Conservation (phyloP, 2,113 vertebrate species). For the Microtus montanus region DNA sequence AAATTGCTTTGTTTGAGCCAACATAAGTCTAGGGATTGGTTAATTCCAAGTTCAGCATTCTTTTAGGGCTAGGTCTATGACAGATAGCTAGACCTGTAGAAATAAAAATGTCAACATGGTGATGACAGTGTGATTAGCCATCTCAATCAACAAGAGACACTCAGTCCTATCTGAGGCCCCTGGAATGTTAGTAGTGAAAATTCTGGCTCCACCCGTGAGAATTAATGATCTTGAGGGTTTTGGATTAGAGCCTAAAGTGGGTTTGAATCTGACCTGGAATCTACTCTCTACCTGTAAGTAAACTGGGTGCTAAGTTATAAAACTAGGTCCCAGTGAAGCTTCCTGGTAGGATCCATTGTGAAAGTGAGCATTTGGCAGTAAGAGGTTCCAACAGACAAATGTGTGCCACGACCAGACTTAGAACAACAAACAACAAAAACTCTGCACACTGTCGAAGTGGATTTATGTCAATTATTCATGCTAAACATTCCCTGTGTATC, state of each 20-base stretch:
- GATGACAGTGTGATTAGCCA: slow-evolving; percentile 60
- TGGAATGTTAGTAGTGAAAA: slow-evolving; percentile 40
- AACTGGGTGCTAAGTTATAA: slow-evolving; percentile 12
- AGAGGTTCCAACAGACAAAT: slow-evolving; percentile 42
- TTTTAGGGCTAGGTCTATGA: slow-evolving; percentile 35
- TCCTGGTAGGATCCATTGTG: background rate
- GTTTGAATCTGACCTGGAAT: slow-evolving; percentile 48
- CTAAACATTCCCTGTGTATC: slow-evolving; percentile 68
- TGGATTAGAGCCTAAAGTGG: slow-evolving; percentile 34
- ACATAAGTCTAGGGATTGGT: background rate
- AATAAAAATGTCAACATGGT: slow-evolving; percentile 21
- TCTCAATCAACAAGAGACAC: slow-evolving; percentile 52
- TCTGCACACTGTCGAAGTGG: slow-evolving; percentile 46
- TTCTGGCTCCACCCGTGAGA: background rate
- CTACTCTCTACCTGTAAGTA: background rate
- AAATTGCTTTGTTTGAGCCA: slow-evolving; percentile 33
- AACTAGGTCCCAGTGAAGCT: slow-evolving; percentile 35
- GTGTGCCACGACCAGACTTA: slow-evolving; percentile 27
- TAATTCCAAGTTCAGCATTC: slow-evolving; percentile 54
- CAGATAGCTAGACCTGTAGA: background rate
- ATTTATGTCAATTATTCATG: slow-evolving; percentile 71
- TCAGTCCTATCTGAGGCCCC: slow-evolving; percentile 16
- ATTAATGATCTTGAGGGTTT: slow-evolving; percentile 29
- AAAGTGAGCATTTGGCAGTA: slow-evolving; percentile 38
- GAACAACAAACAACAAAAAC: background rate